phyloP scores from a whole-genome alignment of 2,797 vertebrate species.

The Glossophaga mutica region DNA sequence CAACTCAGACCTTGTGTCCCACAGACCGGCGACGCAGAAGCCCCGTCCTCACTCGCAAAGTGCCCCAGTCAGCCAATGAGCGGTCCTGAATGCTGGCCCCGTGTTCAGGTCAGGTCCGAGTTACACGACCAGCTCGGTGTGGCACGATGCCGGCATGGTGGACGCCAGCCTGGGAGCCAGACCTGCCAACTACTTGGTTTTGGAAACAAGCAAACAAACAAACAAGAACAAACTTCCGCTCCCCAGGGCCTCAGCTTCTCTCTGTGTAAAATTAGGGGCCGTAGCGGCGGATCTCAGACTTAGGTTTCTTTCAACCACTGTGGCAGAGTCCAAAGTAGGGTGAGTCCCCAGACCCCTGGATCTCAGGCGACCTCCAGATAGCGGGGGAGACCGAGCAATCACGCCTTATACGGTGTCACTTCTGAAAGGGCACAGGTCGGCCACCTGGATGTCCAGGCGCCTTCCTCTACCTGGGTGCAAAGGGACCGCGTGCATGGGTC shows the following conservation, averaged over 20 bases:
- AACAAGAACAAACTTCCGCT: not conserved
- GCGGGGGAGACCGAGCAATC: not conserved
- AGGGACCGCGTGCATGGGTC: not conserved
- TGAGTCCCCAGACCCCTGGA: not conserved
- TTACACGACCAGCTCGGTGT: not conserved
- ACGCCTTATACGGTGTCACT: rapidly evolving
- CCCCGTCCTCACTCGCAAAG: not conserved
- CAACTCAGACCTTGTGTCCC: not conserved
- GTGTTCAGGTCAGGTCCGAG: not conserved
- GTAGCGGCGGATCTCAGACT: not conserved
- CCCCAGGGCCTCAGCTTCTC: not conserved
- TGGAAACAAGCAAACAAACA: not conserved
- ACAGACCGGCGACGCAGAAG: not conserved
- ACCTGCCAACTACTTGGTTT: not conserved
- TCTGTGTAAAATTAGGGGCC: not conserved
- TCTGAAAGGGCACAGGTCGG: not conserved
- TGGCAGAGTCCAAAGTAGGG: not conserved
- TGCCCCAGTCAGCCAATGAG: not conserved
- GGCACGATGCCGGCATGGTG: not conserved
- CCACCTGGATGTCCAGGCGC: not conserved
- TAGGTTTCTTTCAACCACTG: not conserved
- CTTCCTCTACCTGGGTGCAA: not conserved
- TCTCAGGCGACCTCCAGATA: not conserved
- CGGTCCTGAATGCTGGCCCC: not conserved
- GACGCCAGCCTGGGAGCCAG: not conserved